These are phyloP conservation scores for Elegia similella DNA, from an alignment of 2,888 invertebrate species.

Conservation along the genomic window DNA sequence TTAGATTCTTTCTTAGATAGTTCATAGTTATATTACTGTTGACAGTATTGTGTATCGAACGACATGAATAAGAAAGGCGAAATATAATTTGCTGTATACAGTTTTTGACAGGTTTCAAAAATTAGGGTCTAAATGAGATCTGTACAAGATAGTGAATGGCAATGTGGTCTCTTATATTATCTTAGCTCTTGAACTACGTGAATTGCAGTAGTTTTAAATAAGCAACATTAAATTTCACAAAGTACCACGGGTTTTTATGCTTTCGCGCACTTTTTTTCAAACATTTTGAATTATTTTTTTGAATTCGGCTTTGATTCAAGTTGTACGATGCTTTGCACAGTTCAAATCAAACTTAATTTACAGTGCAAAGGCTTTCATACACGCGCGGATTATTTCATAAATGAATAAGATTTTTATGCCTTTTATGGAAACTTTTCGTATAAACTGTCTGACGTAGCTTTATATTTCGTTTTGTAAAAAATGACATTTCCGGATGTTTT, in stretches of 20 bases:
- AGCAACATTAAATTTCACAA: constrained; percentile 57
- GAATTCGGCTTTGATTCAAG: constrained; percentile 46
- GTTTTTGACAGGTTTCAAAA: too few relatives aligned
- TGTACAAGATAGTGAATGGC: too few relatives aligned
- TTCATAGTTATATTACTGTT: too few relatives aligned
- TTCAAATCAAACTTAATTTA: constrained; percentile 36
- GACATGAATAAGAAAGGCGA: too few relatives aligned
- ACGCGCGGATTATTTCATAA: constrained; percentile 12
- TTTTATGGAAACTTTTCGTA: constrained; percentile 15
- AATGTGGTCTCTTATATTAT: too few relatives aligned
- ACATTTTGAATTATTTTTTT: constrained; percentile 56
- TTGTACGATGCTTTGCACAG: constrained; percentile 30
- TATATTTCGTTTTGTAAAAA: not conserved
- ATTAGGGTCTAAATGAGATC: too few relatives aligned
- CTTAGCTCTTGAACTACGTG: constrained; percentile 33
- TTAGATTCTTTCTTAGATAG: too few relatives aligned
- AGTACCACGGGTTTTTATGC: constrained; percentile 47
- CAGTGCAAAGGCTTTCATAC: constrained; percentile 31
- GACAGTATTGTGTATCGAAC: too few relatives aligned
- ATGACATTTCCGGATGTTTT: too few relatives aligned
- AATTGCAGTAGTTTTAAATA: constrained; percentile 45
- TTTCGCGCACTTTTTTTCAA: constrained; percentile 50
- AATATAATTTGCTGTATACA: too few relatives aligned
- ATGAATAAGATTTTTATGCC: constrained; percentile 25
- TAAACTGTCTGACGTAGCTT: not conserved